Evolutionary conservation across 1,140 invertebrate species (phyloP), one percentile per base, ranked within the genome.

Genomic region (Palaemon carinicauda): DNA sequence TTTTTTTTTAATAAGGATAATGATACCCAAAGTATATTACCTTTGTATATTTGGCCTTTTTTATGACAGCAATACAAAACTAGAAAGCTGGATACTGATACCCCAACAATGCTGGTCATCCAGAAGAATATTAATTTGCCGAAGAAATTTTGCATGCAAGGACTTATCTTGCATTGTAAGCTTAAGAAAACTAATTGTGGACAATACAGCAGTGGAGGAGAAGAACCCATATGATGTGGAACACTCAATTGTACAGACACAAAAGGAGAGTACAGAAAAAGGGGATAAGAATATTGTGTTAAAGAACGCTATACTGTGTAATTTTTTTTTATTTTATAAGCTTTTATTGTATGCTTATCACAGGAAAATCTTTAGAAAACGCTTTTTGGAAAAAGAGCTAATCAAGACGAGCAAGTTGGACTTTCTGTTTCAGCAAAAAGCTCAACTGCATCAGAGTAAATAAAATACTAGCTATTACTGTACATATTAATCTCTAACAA

Each of bases 21-120:
- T 69, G n/a, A 69, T 69, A 69, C 41, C 41, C 7, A 41, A 41
- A 41, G n/a, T 60, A 27, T 60, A n/a, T 41, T 51, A 71, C 41
- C 56, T 81, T 81, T 79, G 50, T 85, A 71, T 84, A 77, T 84
- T 79, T 85, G 56, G 74, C 33, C 33, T 54, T 85, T 79, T 41
- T 85, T 50, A 56, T 85, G 82, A 85, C 82, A 65, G 82, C 82
- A 85, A 65, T 85, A 85, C 82, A 85, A 85, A 85, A 85, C 82
- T 85, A 85, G 33, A 85, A 85, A 85, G 82, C 82, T 78, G 82
- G 82, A 79, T 65, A 33, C 65, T 85, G 82, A 50, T 41, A 41
- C 41, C 41, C 41, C 41, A 41, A 41, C 41, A 41, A 41, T 41
- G 41, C 41, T 41, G 41, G 41, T 85, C 52, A 50, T 84, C 82